phyloP scores from a whole-genome alignment of 2,888 invertebrate species.

The Leuctra nigra region DNA sequence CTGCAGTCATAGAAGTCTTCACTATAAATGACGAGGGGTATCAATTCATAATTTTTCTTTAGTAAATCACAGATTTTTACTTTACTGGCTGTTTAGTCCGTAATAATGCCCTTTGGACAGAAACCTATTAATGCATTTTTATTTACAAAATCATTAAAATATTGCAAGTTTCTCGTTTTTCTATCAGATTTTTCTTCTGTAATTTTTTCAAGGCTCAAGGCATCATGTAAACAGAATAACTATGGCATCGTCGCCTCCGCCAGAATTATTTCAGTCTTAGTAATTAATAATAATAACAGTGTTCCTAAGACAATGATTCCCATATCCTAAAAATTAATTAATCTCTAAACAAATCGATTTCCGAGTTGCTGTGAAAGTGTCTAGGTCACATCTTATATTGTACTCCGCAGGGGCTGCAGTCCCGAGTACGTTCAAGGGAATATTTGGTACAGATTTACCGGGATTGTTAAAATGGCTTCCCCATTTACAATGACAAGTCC shows the following conservation, averaged over 20 bases:
- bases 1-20: neutral
- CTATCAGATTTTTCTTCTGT: neutral
- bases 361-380: no score
- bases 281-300: neutral
- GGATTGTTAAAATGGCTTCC: no score
- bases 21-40: neutral
- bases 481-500: no score
- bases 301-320: neutral
- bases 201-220: constrained; percentile 8
- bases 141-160: constrained; percentile 9
- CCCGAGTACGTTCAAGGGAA: no score
- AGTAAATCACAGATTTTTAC: constrained; percentile 9
- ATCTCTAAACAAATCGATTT: neutral
- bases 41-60: neutral
- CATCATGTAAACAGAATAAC: constrained; percentile 7
- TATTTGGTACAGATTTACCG: no score
- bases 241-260: neutral
- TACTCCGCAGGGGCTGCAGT: no score
- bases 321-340: neutral
- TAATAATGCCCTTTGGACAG: constrained; percentile 11
- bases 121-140: constrained; percentile 1
- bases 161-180: constrained; percentile 8
- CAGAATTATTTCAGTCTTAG: neutral
- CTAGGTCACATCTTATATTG: no score
- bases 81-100: constrained; percentile 2